Base-by-base conservation (phyloP, 2,797 vertebrate species). In the Rhinophrynus dorsalis region DNA sequence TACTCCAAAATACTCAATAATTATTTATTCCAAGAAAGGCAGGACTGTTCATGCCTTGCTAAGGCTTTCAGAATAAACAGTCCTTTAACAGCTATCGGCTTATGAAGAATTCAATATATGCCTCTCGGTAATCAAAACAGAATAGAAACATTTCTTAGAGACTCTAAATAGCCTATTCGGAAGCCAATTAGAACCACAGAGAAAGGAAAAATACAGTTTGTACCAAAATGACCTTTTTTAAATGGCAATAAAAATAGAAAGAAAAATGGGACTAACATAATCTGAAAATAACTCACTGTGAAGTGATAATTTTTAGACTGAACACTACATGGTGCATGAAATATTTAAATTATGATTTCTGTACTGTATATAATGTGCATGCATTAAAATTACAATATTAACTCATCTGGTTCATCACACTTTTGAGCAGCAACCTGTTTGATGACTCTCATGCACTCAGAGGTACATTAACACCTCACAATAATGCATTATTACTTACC, bases 11-110 rank as follows among this genome's bases (percentile, higher is more conserved):
- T 51, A 18, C 32, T 6, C 10, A 44, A 63, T 13, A 64, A 64
- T 64, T 42, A 57, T 63, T 57, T 24, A 38, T 72, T 72, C 68
- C 33, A 24, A 64, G 68, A 72, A 72, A 50, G 26, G 35, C 30
- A 23, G 42, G 10, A 35, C 47, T 18, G 33, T 3, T 27, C 7
- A 20, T 13, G 18, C 26, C 37, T 44, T 32, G 2, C 13, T 6
- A 1, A 37, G 42, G 23, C 15, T 32, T 56, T 50, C 32, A n/a
- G 15, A 29, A 33, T 63, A 63, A 56, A 70, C 24, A 15, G 10
- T 5, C 27, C 20, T 23, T 26, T 52, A 8, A 51, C 4, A 26
- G 44, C 18, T 23, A 48, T 24, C 47, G 3, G 13, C n/a, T 30
- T 58, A 1, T 26, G 20, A 58, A 27, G 2, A 17, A 20, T 55